Percentiles rank a stretch among this genome's conserved stretches.
Conservation (phyloP, 2,113 vertebrate species). For the Psammodynastes pulverulentus region DNA sequence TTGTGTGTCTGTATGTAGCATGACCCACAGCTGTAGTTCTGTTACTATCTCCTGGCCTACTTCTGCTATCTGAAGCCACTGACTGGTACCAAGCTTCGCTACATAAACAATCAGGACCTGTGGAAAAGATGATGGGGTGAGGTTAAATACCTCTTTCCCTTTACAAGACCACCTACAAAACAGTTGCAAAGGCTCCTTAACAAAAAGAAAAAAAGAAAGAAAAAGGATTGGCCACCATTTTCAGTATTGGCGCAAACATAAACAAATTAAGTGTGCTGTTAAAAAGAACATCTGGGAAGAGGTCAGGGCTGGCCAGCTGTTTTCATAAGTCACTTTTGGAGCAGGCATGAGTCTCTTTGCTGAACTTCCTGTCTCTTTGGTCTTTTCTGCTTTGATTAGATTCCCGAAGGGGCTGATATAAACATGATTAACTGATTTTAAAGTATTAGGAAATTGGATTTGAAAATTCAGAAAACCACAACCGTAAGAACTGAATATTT, state of each 20-base stretch:
- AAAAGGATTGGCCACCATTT: slow-evolving; percentile 47
- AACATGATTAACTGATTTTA: slow-evolving; percentile 66
- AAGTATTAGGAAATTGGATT: slow-evolving; percentile 55
- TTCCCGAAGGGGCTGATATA: slow-evolving; percentile 54
- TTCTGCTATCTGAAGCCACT: slow-evolving; percentile 42
- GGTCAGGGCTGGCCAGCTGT: slow-evolving; percentile 46
- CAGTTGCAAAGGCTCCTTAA: slow-evolving; percentile 54
- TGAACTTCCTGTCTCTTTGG: slow-evolving; percentile 55
- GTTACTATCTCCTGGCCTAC: background rate
- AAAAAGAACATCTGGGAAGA: slow-evolving; percentile 66
- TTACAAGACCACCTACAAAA: slow-evolving; percentile 71
- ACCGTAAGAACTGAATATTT: background rate
- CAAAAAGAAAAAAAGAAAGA: background rate
- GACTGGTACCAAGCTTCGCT: slow-evolving; percentile 62
- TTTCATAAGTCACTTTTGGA: slow-evolving; percentile 56
- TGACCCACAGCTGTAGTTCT: slow-evolving; percentile 19
- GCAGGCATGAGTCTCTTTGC: slow-evolving; percentile 27
- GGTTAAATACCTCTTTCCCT: slow-evolving; percentile 70
- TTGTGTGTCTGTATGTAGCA: background rate
- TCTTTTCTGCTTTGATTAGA: slow-evolving; percentile 52
- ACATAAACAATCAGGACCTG: slow-evolving; percentile 62
- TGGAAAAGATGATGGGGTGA: slow-evolving; percentile 56
- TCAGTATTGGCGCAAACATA: slow-evolving; percentile 60
- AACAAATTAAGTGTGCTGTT: slow-evolving; percentile 62
- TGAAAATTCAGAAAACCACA: slow-evolving; percentile 24